Evolutionary conservation across 1,140 invertebrate genomes (phyloP).

Genomic region (Hydropsyche tenuis): DNA sequence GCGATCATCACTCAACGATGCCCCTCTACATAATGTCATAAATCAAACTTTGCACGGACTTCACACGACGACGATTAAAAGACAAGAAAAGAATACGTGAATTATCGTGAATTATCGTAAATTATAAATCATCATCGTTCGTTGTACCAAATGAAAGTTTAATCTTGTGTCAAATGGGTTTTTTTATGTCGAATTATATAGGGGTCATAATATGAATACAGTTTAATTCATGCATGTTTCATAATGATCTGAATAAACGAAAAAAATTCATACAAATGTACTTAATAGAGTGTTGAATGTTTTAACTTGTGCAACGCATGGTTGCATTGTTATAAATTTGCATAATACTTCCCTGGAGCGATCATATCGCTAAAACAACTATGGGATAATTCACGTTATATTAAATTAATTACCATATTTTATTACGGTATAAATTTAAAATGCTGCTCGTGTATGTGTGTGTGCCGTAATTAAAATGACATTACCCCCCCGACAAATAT

Average conservation of each 20-base stretch:
- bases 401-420: slow-evolving; percentile 18
- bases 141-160: no score
- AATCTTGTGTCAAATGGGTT: no score
- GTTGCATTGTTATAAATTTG: slow-evolving; percentile 3
- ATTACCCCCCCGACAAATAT: slow-evolving; percentile 19
- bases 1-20: slow-evolving; percentile 16
- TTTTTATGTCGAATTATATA: no score
- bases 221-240: no score
- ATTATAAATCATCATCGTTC: no score
- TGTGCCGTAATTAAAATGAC: slow-evolving; percentile 20
- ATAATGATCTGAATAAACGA: no score
- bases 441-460: neutral
- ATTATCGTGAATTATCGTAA: no score
- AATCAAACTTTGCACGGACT: no score
- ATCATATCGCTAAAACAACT: slow-evolving; percentile 1
- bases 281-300: slow-evolving; percentile 27
- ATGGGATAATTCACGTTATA: neutral
- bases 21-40: no score
- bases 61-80: no score
- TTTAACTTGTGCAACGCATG: neutral
- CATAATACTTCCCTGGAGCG: slow-evolving; percentile 28
- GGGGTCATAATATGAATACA: no score
- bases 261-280: neutral
- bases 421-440: slow-evolving; percentile 9
- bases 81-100: neutral